Percentiles rank a stretch among this genome's conserved stretches.
phyloP scores from a whole-genome alignment of 2,888 invertebrate genomes.

The Loripinus fragilis region DNA sequence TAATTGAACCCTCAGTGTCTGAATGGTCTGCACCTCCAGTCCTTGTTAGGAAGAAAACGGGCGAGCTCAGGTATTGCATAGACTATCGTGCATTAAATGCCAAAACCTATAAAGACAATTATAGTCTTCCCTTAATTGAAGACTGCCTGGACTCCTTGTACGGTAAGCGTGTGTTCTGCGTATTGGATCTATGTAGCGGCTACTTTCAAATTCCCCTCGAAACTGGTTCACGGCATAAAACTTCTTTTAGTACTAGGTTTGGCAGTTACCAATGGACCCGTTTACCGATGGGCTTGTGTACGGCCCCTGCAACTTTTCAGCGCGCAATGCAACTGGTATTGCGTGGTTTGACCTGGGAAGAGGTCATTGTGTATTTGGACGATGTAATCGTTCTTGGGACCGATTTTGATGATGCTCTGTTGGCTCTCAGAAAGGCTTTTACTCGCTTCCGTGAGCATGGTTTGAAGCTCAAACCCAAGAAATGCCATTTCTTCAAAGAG shows the following conservation, averaged over 20 bases:
- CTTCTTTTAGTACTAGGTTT: background rate
- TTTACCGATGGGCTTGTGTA: background rate
- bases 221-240: background rate
- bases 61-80: background rate
- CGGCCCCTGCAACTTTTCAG: background rate
- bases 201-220: background rate
- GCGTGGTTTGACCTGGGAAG: background rate
- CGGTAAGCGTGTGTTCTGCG: no score
- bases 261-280: background rate
- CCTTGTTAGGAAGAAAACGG: background rate
- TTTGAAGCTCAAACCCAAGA: background rate
- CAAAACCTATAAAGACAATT: no score
- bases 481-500: background rate
- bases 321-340: background rate
- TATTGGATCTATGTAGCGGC: no score
- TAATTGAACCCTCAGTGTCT: background rate
- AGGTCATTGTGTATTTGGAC: background rate
- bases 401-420: background rate
- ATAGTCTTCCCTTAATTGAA: background rate
- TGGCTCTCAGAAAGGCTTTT: background rate
- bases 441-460: background rate
- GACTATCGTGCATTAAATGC: no score
- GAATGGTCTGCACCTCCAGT: constrained; percentile 1
- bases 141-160: no score
- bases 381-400: background rate